Evolutionary conservation across 2,888 invertebrate genomes (phyloP).

Genomic region (Loripinus fragilis): DNA sequence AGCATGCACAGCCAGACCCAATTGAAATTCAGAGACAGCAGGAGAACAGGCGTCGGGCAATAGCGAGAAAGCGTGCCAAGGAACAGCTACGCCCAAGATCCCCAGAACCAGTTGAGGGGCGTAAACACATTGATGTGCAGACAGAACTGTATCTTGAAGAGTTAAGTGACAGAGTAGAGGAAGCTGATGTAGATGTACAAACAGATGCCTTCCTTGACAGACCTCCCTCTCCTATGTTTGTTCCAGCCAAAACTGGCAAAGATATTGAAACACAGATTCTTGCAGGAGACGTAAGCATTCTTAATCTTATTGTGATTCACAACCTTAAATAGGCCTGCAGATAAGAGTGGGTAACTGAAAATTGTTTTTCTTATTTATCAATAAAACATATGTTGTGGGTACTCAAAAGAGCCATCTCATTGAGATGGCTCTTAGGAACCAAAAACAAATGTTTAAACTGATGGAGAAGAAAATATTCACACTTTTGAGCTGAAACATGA

Average conservation of each 20-base stretch:
- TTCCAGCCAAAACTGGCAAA: conserved; percentile 91
- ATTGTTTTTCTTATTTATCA: no score
- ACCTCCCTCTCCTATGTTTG: conserved; percentile 90
- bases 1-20: conserved; percentile 86
- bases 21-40: conserved; percentile 85
- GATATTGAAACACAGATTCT: conserved; percentile 94
- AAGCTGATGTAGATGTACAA: conserved; percentile 91
- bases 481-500: no score
- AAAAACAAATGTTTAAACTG: no score
- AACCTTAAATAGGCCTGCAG: no score
- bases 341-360: no score
- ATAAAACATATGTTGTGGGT: no score
- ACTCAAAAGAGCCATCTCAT: no score
- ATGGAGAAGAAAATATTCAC: no score
- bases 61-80: conserved; percentile 89
- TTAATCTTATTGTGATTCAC: no score
- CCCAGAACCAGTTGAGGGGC: conserved; percentile 92
- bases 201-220: conserved; percentile 94
- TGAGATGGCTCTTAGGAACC: no score
- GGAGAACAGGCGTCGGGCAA: conserved; percentile 89
- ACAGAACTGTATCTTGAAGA: conserved; percentile 96
- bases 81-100: conserved; percentile 87
- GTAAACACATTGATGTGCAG: conserved; percentile 94
- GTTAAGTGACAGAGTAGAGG: conserved; percentile 86
- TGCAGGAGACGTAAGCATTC: conserved; percentile 92